A percentile compares a stretch with the other conserved stretches of the same genome.
Conservation (phyloP, 2,888 invertebrate species). For the Clepsis dumicolana region DNA sequence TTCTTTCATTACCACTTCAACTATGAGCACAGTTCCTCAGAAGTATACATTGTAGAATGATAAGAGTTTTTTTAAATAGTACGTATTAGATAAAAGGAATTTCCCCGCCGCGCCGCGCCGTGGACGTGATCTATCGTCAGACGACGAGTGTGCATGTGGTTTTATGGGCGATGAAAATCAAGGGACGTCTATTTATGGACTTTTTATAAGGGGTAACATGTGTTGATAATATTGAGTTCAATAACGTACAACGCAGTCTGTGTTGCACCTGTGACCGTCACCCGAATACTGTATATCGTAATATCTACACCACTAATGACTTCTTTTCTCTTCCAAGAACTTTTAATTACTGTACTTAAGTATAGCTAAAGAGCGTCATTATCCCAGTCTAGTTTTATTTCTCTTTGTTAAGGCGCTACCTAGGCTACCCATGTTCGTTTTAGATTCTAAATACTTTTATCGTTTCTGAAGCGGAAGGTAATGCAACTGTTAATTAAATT, state of each 20-base stretch:
- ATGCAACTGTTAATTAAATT: too few species aligned
- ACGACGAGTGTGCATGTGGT: constrained; percentile 68
- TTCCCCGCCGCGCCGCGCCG: constrained; percentile 59
- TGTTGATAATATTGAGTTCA: constrained; percentile 68
- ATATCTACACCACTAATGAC: constrained; percentile 8
- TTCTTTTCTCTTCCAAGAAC: background rate
- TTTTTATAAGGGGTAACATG: constrained; percentile 70
- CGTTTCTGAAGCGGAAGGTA: too few species aligned
- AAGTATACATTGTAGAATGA: background rate
- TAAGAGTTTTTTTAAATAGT: constrained; percentile 1
- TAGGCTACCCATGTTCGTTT: too few species aligned
- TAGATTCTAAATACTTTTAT: too few species aligned
- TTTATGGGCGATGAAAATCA: constrained; percentile 81
- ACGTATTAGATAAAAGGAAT: constrained; percentile 53
- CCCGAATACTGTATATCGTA: background rate
- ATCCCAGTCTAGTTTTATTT: constrained; percentile 15
- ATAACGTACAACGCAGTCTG: constrained; percentile 61
- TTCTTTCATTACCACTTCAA: constrained; percentile 21
- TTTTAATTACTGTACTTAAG: constrained; percentile 15
- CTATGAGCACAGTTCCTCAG: background rate
- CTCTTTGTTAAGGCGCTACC: constrained; percentile 9
- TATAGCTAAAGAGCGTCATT: constrained; percentile 20
- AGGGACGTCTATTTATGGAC: constrained; percentile 76
- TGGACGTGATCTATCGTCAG: constrained; percentile 73
- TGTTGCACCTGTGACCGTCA: constrained; percentile 56